A percentile compares a stretch with the other conserved stretches of the same genome.
Conservation (phyloP, 2,888 invertebrate species). For the Melieria picta region DNA sequence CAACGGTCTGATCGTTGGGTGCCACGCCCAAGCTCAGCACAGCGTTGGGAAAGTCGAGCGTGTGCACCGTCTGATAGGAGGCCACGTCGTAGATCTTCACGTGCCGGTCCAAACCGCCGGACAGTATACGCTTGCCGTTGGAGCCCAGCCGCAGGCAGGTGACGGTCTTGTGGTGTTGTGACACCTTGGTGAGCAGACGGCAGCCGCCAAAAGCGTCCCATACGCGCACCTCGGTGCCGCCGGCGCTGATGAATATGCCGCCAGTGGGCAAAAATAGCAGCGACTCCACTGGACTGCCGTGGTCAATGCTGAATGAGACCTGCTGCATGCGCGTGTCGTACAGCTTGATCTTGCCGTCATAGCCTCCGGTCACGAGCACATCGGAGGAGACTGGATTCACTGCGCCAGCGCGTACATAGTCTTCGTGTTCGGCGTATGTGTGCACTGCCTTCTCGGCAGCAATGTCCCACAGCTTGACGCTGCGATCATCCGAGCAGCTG, state of each 20-base stretch:
- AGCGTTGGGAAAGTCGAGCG: conserved; percentile 89
- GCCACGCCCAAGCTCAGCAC: conserved; percentile 85
- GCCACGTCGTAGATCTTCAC: conserved; percentile 91
- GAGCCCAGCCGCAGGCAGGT: conserved; percentile 86
- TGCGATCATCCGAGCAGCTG: conserved; percentile 92
- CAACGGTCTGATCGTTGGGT: conserved; percentile 82
- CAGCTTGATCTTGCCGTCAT: conserved; percentile 87
- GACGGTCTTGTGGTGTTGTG: conserved; percentile 95
- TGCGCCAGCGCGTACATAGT: conserved; percentile 87
- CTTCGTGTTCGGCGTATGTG: conserved; percentile 75
- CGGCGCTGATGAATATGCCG: conserved; percentile 90
- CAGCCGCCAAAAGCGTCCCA: conserved; percentile 91
- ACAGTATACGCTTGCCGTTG: conserved; percentile 83
- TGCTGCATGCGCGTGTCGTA: conserved; percentile 84
- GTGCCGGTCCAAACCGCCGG: conserved; percentile 92
- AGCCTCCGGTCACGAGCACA: conserved; percentile 85
- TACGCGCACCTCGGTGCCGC: conserved; percentile 88
- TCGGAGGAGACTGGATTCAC: conserved; percentile 80
- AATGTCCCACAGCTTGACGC: conserved; percentile 90
- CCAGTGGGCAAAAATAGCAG: conserved; percentile 88
- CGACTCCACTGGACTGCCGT: conserved; percentile 91
- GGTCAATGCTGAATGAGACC: conserved; percentile 79
- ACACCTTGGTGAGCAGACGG: conserved; percentile 82
- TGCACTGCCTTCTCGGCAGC: conserved; percentile 79
- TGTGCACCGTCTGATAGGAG: conserved; percentile 87